phyloP scores from a whole-genome alignment of 1,140 invertebrate species.

The Apis dorsata region DNA sequence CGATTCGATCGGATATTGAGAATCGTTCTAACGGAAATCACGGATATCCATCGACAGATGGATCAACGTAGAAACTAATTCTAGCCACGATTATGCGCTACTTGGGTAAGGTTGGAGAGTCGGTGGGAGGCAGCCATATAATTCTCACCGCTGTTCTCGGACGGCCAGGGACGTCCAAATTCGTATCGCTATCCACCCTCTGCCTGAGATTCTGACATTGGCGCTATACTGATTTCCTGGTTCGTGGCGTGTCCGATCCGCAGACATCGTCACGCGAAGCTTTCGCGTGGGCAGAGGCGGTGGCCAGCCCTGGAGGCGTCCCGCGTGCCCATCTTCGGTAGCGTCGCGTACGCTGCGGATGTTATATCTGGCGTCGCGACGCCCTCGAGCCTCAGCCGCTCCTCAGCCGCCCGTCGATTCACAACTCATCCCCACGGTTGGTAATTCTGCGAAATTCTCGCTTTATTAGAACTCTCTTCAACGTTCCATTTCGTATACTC shows the following conservation, averaged over 20 bases:
- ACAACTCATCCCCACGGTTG: slow-evolving; percentile 73
- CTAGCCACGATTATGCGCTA: slow-evolving; percentile 41
- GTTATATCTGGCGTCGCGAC: slow-evolving; percentile 76
- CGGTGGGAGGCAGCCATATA: slow-evolving; percentile 40
- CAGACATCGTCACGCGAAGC: slow-evolving; percentile 23
- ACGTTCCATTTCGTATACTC: neutral
- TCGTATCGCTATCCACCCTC: slow-evolving; percentile 32
- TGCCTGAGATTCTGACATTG: slow-evolving; percentile 27
- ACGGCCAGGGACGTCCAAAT: slow-evolving; percentile 48
- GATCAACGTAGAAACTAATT: slow-evolving; percentile 30
- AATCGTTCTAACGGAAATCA: neutral
- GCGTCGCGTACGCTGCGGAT: slow-evolving; percentile 70
- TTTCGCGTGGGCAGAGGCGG: slow-evolving; percentile 72
- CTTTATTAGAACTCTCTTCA: neutral
- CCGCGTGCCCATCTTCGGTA: slow-evolving; percentile 78
- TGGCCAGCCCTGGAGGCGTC: slow-evolving; percentile 77
- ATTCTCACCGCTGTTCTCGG: slow-evolving; percentile 52
- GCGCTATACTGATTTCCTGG: slow-evolving; percentile 51
- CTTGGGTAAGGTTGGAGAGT: slow-evolving; percentile 28
- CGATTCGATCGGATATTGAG: neutral
- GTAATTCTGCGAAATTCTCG: slow-evolving; percentile 49
- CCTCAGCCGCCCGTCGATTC: slow-evolving; percentile 72
- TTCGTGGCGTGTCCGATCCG: slow-evolving; percentile 44
- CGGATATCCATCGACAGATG: neutral
- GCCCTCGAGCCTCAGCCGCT: slow-evolving; percentile 74